Conservation (phyloP, 2,797 vertebrate genomes). For the Aldrovandia affinis region DNA sequence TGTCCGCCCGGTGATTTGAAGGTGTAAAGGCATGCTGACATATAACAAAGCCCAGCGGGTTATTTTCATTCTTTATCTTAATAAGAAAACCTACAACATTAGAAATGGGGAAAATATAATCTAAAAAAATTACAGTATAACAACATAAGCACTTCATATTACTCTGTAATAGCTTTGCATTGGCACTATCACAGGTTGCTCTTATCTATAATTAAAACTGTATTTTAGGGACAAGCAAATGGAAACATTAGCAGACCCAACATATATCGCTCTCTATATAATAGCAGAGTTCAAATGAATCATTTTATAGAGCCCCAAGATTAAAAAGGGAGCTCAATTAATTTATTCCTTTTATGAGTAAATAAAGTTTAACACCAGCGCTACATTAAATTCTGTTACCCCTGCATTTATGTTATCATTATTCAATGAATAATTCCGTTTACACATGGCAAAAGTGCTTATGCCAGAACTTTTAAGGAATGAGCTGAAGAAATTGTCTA, state of each 20-base stretch:
- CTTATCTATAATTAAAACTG: slow-evolving; percentile 76
- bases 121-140: slow-evolving; percentile 44
- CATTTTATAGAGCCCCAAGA: slow-evolving; percentile 52
- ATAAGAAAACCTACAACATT: slow-evolving; percentile 48
- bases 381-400: slow-evolving; percentile 69
- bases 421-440: slow-evolving; percentile 75
- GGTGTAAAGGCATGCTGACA: slow-evolving; percentile 35
- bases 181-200: slow-evolving; percentile 59
- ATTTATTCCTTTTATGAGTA: slow-evolving; percentile 63
- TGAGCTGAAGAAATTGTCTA: slow-evolving; percentile 67
- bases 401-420: slow-evolving; percentile 70
- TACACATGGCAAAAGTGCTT: slow-evolving; percentile 67
- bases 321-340: slow-evolving; percentile 51
- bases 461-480: slow-evolving; percentile 67
- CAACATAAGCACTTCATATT: slow-evolving; percentile 50
- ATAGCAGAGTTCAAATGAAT: slow-evolving; percentile 63
- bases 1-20: slow-evolving; percentile 14
- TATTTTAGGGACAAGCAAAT: slow-evolving; percentile 71
- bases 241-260: slow-evolving; percentile 68
- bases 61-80: slow-evolving; percentile 49
- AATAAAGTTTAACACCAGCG: slow-evolving; percentile 71
- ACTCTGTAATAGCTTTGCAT: slow-evolving; percentile 46
- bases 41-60: slow-evolving; percentile 39
- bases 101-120: slow-evolving; percentile 39
- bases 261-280: slow-evolving; percentile 61